Evolutionary conservation across 2,797 vertebrate species (phyloP).

Genomic region (Neoniphon sammara): DNA sequence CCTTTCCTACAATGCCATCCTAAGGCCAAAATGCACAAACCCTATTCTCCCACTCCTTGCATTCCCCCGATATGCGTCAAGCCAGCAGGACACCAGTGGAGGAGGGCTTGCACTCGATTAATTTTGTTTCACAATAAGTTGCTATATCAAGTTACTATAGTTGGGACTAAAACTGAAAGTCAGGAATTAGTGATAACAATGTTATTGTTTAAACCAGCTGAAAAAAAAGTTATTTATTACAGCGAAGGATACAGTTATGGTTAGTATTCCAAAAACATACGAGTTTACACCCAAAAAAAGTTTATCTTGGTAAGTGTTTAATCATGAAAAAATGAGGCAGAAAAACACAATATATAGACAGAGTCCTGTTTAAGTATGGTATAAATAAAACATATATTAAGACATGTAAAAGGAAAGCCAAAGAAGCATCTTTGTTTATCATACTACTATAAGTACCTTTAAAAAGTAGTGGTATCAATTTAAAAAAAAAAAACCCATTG

Average conservation of each 20-base stretch:
- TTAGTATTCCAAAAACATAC: background rate
- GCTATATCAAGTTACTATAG: background rate
- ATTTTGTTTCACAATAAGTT: background rate
- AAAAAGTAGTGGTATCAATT: conserved; percentile 35
- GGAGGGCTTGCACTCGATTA: no score
- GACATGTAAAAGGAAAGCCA: conserved; percentile 58
- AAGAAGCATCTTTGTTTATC: conserved; percentile 57
- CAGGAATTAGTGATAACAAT: background rate
- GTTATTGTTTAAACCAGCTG: background rate
- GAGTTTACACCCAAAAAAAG: conserved; percentile 1
- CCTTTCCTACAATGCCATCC: no score
- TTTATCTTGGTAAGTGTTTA: conserved; percentile 72
- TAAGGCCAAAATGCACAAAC: no score
- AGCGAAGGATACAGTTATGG: background rate
- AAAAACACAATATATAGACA: conserved; percentile 61
- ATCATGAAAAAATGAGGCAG: conserved; percentile 67
- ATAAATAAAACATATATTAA: conserved; percentile 77
- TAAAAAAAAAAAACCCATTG: conserved; percentile 46
- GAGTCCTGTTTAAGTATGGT: conserved; percentile 50
- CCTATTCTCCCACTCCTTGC: no score
- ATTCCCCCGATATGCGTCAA: no score
- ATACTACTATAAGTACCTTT: conserved; percentile 55
- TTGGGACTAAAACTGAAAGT: background rate
- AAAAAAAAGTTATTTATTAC: background rate
- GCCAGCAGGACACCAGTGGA: no score